phyloP scores from a whole-genome alignment of 92 coral and sea anemone genomes.

The Epizoanthus ramosus region DNA sequence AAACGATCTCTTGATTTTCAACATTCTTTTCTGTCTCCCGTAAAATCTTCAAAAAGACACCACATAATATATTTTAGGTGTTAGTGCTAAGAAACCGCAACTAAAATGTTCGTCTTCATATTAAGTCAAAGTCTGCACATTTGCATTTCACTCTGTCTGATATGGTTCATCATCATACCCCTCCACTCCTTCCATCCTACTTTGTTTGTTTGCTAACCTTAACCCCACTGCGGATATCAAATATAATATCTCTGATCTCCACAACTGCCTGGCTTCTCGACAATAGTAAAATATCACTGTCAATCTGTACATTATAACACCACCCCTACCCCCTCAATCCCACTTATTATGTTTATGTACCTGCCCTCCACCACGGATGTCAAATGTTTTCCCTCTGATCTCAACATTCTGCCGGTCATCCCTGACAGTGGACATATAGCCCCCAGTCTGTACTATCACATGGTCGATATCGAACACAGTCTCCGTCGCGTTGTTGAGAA shows the following conservation, averaged over 20 bases:
- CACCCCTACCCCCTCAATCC: too few relatives aligned
- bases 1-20: too few relatives aligned
- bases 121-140: too few relatives aligned
- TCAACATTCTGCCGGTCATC: slow-evolving; percentile 39
- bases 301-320: slow-evolving; percentile 26
- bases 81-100: too few relatives aligned
- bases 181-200: too few relatives aligned
- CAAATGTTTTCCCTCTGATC: slow-evolving; percentile 53
- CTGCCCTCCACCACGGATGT: slow-evolving; percentile 71
- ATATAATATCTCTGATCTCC: slow-evolving; percentile 38
- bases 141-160: too few relatives aligned
- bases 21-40: too few relatives aligned
- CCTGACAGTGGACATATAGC: slow-evolving; percentile 57
- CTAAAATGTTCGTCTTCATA: too few relatives aligned
- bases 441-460: slow-evolving; percentile 63
- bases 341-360: slow-evolving; percentile 15
- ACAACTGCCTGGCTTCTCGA: slow-evolving; percentile 41
- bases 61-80: too few relatives aligned
- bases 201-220: slow-evolving; percentile 22
- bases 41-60: too few relatives aligned
- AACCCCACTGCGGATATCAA: slow-evolving; percentile 70
- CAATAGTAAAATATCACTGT: slow-evolving; percentile 49
- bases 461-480: slow-evolving; percentile 36
- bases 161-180: too few relatives aligned
- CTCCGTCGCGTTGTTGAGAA: slow-evolving; percentile 49